phyloP scores from a whole-genome alignment of 2,888 invertebrate genomes.

The Nephrotoma guestfalica region DNA sequence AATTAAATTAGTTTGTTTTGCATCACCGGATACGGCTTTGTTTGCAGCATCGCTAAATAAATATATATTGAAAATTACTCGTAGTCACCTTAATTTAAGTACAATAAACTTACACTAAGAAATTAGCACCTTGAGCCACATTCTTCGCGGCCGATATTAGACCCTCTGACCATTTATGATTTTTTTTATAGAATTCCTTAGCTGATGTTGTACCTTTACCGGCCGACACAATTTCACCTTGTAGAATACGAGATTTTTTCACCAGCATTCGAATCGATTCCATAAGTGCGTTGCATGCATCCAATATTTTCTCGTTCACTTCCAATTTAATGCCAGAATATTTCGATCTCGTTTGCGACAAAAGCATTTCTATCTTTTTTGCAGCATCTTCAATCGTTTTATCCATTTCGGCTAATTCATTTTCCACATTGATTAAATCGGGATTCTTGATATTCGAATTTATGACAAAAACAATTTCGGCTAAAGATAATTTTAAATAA shows the following conservation, averaged over 20 bases:
- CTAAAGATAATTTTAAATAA: not conserved
- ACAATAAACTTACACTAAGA: slow-evolving; percentile 42
- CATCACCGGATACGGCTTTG: slow-evolving; percentile 69
- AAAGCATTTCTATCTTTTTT: slow-evolving; percentile 70
- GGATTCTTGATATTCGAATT: not conserved
- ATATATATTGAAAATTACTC: not conserved
- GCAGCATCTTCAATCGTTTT: slow-evolving; percentile 89
- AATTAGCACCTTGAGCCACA: slow-evolving; percentile 89
- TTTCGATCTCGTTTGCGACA: slow-evolving; percentile 64
- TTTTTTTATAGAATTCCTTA: slow-evolving; percentile 93
- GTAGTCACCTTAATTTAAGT: not conserved
- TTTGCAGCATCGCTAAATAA: slow-evolving; percentile 59
- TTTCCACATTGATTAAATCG: slow-evolving; percentile 41
- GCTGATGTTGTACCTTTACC: slow-evolving; percentile 72
- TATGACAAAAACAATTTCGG: not conserved
- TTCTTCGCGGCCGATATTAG: slow-evolving; percentile 95
- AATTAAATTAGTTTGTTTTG: slow-evolving; percentile 57
- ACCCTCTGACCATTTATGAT: slow-evolving; percentile 99
- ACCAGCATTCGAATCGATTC: slow-evolving; percentile 75
- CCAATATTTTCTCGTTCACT: slow-evolving; percentile 93
- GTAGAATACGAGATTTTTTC: slow-evolving; percentile 71
- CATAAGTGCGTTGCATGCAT: slow-evolving; percentile 92
- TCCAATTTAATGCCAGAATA: slow-evolving; percentile 89
- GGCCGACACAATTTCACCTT: slow-evolving; percentile 77
- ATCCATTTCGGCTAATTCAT: slow-evolving; percentile 84